Percentiles rank a stretch among this genome's conserved stretches.
Evolutionary conservation across 2,888 invertebrate species (phyloP).

Genomic region (Microctonus aethiopoides): DNA sequence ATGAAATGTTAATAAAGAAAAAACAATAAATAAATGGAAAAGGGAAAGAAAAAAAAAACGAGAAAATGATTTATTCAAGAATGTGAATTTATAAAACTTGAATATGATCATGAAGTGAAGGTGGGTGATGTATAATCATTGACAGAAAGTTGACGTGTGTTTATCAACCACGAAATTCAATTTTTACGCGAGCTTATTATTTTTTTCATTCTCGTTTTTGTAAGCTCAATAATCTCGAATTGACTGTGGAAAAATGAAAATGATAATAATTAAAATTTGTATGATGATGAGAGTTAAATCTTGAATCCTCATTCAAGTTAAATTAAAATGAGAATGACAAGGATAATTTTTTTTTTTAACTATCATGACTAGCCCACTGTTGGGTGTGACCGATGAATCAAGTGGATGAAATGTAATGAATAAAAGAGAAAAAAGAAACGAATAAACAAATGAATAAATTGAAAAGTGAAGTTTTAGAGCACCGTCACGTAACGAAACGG

Average conservation of each 20-base stretch:
- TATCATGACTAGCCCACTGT: constrained; percentile 49
- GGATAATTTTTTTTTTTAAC: constrained; percentile 39
- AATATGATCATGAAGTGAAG: not conserved
- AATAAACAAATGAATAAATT: constrained; percentile 16
- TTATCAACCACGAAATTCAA: constrained; percentile 20
- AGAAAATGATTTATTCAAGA: not conserved
- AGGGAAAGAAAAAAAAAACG: not conserved
- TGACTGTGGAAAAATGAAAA: not conserved
- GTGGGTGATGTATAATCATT: not conserved
- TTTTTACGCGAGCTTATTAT: constrained; percentile 19
- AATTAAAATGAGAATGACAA: not conserved
- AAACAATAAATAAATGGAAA: not conserved
- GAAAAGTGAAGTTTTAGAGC: constrained; percentile 23
- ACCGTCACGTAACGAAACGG: constrained; percentile 53
- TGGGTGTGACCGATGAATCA: constrained; percentile 42
- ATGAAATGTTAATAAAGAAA: not conserved
- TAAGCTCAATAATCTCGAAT: not conserved
- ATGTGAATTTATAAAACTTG: not conserved
- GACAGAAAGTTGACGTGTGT: not conserved
- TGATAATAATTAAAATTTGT: not conserved
- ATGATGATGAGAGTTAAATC: not conserved
- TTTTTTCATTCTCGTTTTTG: not conserved
- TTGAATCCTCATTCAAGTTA: not conserved
- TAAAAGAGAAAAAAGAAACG: not conserved
- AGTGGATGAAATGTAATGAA: constrained; percentile 27